Conservation (phyloP, 2,888 invertebrate genomes). For the Creontiades dilutus region DNA sequence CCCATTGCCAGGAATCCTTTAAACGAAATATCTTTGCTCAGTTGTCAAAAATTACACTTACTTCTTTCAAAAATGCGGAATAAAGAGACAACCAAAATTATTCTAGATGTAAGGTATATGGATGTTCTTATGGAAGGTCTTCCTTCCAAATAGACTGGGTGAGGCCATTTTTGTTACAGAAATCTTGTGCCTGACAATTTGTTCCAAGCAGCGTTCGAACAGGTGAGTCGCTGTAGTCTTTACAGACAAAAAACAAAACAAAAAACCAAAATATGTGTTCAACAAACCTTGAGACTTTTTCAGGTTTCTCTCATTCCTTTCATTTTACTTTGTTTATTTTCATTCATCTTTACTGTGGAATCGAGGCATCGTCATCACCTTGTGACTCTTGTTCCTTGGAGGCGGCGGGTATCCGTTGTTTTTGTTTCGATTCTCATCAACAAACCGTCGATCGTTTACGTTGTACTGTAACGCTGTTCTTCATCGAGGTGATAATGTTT, state of each 20-base stretch:
- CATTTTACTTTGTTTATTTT: conserved; percentile 40
- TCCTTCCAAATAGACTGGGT: conserved; percentile 74
- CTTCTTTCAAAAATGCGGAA: too few relatives aligned
- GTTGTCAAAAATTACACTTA: background rate
- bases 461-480: background rate
- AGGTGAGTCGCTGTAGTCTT: conserved; percentile 79
- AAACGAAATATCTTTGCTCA: background rate
- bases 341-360: background rate
- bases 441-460: background rate
- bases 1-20: background rate
- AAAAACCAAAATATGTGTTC: conserved; percentile 53
- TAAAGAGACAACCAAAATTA: background rate
- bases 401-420: background rate
- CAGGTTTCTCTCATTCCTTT: background rate
- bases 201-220: conserved; percentile 93
- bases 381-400: conserved; percentile 9
- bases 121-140: conserved; percentile 72
- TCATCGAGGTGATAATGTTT: background rate
- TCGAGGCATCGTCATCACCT: background rate
- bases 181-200: conserved; percentile 95
- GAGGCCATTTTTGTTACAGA: conserved; percentile 81
- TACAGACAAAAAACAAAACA: conserved; percentile 10
- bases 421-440: background rate
- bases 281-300: conserved; percentile 21
- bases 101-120: conserved; percentile 37